Conservation (phyloP, 2,113 vertebrate genomes). For the Rallus limicola region DNA sequence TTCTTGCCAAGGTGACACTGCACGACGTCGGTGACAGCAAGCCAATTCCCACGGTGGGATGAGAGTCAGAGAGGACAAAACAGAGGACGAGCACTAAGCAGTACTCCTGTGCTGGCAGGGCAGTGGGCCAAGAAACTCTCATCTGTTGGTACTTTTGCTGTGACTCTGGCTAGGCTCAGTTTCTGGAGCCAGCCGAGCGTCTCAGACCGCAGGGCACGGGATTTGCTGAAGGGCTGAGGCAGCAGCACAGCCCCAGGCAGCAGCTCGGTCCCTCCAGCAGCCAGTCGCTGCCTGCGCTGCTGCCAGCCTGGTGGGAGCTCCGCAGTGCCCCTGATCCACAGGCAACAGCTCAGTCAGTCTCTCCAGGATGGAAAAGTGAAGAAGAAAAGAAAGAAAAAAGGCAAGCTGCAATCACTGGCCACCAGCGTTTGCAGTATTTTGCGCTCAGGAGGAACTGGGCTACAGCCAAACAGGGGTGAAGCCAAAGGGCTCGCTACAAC, state of each 20-base stretch:
- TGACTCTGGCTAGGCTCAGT: not conserved
- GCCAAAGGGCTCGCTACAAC: not conserved
- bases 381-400: not conserved
- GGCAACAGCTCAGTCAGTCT: not conserved
- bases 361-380: not conserved
- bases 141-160: not conserved
- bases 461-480: not conserved
- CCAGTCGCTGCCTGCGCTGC: accelerated
- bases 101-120: not conserved
- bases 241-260: accelerated
- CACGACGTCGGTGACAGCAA: not conserved
- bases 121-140: not conserved
- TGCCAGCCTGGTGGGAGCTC: not conserved
- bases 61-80: not conserved
- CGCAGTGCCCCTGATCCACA: not conserved
- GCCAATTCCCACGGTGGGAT: not conserved
- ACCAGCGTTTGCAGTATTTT: not conserved
- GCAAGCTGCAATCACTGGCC: not conserved
- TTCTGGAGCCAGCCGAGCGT: not conserved
- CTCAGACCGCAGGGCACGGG: not conserved
- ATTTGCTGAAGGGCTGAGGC: not conserved
- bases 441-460: not conserved
- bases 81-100: not conserved
- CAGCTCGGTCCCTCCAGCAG: not conserved
- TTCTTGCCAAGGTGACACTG: not conserved